Conservation (phyloP, 2,888 invertebrate genomes). For the Drosophila subquinaria region DNA sequence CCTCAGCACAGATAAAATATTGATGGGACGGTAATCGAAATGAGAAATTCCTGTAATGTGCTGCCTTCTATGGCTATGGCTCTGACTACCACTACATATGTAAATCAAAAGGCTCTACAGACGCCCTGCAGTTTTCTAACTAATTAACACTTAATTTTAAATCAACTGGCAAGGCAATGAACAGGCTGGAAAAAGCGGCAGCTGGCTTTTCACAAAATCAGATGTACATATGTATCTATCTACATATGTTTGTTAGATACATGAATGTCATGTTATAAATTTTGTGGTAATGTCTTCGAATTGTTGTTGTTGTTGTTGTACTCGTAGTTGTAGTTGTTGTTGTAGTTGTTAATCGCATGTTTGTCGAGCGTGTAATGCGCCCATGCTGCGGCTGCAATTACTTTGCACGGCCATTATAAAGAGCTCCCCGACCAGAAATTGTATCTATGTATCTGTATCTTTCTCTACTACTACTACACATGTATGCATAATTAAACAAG, state of each 20-base stretch:
- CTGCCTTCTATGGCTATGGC: slow-evolving; percentile 16
- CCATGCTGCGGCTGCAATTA: slow-evolving; percentile 81
- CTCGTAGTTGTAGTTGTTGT: slow-evolving; percentile 65
- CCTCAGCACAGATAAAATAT: slow-evolving; percentile 25
- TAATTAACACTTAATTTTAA: slow-evolving; percentile 81
- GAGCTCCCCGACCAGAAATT: slow-evolving; percentile 20
- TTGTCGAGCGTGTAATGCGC: slow-evolving; percentile 81
- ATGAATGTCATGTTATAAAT: slow-evolving; percentile 73
- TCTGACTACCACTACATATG: slow-evolving; percentile 22
- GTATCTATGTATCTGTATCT: slow-evolving; percentile 24
- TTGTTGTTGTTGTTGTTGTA: slow-evolving; percentile 67
- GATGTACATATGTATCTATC: slow-evolving; percentile 5
- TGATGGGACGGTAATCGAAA: slow-evolving; percentile 46
- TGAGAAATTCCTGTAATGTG: slow-evolving; percentile 42
- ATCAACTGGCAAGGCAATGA: slow-evolving; percentile 51
- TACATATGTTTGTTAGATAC: slow-evolving; percentile 21
- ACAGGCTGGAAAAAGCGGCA: slow-evolving; percentile 65
- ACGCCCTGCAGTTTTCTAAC: slow-evolving; percentile 78
- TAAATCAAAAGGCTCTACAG: slow-evolving; percentile 64
- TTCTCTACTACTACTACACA: slow-evolving; percentile 33
- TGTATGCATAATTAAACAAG: slow-evolving; percentile 79
- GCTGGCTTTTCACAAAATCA: slow-evolving; percentile 57
- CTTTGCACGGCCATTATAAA: slow-evolving; percentile 61
- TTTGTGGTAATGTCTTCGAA: slow-evolving; percentile 81
- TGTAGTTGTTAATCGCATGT: slow-evolving; percentile 78